Evolutionary conservation across 2,797 vertebrate species (phyloP).

Genomic region (Eleutherodactylus coqui): DNA sequence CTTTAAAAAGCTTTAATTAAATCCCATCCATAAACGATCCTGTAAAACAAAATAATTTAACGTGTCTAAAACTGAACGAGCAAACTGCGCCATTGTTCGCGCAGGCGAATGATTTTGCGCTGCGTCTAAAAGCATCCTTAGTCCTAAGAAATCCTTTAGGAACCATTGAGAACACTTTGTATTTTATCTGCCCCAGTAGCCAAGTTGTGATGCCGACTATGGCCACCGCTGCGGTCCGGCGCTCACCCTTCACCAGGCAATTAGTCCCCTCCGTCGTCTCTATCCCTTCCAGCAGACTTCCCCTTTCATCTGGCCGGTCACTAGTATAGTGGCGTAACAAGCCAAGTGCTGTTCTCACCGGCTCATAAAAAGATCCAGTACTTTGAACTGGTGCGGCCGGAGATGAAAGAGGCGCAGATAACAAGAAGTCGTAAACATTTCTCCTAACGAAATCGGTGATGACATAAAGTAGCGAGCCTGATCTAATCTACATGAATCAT

Average conservation of each 20-base stretch:
- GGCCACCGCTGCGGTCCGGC: not conserved
- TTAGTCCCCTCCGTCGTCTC: not conserved
- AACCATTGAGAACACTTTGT: too few species aligned
- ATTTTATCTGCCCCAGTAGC: too few species aligned
- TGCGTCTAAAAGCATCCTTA: too few species aligned
- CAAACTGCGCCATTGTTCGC: too few species aligned
- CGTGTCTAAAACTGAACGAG: too few species aligned
- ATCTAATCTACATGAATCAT: not conserved
- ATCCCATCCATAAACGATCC: too few species aligned
- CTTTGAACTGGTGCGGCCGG: conserved; percentile 23
- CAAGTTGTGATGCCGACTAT: too few species aligned
- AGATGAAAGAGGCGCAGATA: conserved; percentile 33
- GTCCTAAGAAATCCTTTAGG: too few species aligned
- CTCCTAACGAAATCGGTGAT: conserved; percentile 12
- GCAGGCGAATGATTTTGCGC: too few species aligned
- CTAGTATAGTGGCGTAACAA: conserved; percentile 19
- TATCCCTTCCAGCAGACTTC: not conserved
- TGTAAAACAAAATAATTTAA: too few species aligned
- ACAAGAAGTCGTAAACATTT: conserved; percentile 38
- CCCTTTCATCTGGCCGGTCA: conserved; percentile 39
- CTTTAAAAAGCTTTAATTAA: too few species aligned
- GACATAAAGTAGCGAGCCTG: conserved; percentile 13
- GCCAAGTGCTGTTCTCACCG: conserved; percentile 18
- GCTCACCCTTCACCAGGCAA: not conserved
- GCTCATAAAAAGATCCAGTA: conserved; percentile 35